Conservation (phyloP, 2,113 vertebrate species). For the Leiothrix lutea region DNA sequence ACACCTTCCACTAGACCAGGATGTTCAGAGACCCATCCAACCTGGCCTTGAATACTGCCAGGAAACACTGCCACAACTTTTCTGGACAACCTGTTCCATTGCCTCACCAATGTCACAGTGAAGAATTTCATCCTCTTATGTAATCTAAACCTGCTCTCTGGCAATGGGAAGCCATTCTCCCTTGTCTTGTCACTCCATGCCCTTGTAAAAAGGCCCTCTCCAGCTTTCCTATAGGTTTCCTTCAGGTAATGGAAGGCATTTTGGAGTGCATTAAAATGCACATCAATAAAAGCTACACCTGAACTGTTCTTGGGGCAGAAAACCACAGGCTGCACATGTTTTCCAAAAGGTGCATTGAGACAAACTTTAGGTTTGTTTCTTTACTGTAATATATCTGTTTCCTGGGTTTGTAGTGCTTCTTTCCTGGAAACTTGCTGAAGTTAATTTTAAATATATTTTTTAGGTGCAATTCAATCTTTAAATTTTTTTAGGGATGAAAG, state of each 20-base stretch:
- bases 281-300: background rate
- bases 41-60: background rate
- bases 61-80: background rate
- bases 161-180: background rate
- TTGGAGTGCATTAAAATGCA: background rate
- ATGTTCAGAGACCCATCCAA: background rate
- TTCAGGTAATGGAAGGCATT: background rate
- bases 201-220: background rate
- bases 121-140: background rate
- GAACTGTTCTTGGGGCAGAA: background rate
- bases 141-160: background rate
- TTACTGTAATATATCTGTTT: rapidly evolving
- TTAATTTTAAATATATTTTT: background rate
- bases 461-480: background rate
- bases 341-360: background rate
- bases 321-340: background rate
- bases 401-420: background rate
- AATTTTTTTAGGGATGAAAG: background rate
- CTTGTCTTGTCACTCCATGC: background rate
- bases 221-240: background rate
- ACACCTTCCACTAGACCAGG: background rate
- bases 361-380: background rate
- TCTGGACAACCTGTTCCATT: background rate
- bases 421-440: background rate
- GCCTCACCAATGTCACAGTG: background rate